Conservation (phyloP, 2,797 vertebrate genomes). For the Tapirus indicus region DNA sequence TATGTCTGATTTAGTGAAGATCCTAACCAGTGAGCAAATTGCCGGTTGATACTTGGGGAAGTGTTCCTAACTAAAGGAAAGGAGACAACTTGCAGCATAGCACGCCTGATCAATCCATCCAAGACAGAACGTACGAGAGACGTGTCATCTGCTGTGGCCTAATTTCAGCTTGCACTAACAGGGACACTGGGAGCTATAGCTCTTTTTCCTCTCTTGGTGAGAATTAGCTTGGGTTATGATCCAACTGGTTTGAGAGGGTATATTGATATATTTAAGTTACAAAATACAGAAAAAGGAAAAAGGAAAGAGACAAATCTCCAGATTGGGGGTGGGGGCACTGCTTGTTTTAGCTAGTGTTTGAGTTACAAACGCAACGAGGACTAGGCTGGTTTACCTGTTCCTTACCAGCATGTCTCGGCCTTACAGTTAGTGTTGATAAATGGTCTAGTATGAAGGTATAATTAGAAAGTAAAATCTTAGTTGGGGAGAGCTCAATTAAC, state of each 20-base stretch:
- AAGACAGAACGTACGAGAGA: neutral
- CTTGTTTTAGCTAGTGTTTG: neutral
- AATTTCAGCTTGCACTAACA: neutral
- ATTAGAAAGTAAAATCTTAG: slow-evolving; percentile 33
- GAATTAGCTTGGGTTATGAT: neutral
- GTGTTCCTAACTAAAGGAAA: neutral
- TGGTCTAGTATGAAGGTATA: neutral
- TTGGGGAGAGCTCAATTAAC: neutral
- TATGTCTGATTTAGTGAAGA: neutral
- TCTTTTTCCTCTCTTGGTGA: neutral
- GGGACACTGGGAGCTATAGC: neutral
- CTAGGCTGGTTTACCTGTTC: neutral
- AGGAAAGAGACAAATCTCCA: neutral
- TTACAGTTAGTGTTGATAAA: neutral
- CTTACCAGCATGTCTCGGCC: neutral
- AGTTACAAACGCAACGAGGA: neutral
- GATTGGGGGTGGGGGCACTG: neutral
- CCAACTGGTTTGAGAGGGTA: neutral
- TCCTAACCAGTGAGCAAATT: neutral
- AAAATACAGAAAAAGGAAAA: neutral
- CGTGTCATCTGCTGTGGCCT: neutral
- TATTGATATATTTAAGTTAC: neutral
- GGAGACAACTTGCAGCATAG: neutral
- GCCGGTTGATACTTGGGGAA: neutral
- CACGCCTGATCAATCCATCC: neutral